A percentile compares a stretch with the other conserved stretches of the same genome.
Conservation (phyloP, 2,113 vertebrate genomes). For the Amblyopsis rosae region DNA sequence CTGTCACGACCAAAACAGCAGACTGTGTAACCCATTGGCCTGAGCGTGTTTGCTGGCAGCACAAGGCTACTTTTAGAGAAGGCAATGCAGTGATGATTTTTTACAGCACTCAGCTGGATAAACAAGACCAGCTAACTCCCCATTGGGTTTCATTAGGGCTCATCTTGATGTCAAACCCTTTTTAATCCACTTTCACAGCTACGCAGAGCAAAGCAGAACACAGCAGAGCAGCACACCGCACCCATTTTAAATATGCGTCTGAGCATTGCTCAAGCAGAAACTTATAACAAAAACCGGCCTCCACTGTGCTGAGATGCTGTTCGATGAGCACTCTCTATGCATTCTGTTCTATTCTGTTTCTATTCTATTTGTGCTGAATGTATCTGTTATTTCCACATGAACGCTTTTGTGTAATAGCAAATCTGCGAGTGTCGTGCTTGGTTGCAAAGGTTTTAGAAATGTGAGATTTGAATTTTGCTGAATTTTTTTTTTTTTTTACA, state of each 20-base stretch:
- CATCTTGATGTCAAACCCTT: conserved; percentile 70
- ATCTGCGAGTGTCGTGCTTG: no score
- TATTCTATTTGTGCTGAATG: not conserved
- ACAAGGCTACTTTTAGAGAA: conserved; percentile 56
- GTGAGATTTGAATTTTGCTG: not conserved
- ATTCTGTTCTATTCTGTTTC: not conserved
- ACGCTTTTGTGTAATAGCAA: no score
- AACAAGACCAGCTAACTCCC: conserved; percentile 70
- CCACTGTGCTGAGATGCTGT: not conserved
- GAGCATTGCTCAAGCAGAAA: conserved; percentile 42
- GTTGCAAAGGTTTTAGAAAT: no score
- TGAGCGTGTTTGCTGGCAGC: conserved; percentile 27
- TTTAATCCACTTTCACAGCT: conserved; percentile 76
- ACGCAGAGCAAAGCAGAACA: conserved; percentile 52
- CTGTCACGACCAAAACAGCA: conserved; percentile 20
- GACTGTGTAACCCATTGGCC: conserved; percentile 17
- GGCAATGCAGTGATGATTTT: conserved; percentile 59
- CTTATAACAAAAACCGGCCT: conserved; percentile 51
- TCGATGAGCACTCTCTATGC: no score
- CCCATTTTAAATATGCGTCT: conserved; percentile 66
- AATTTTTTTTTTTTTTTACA: no score
- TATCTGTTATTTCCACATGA: no score
- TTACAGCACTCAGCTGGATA: conserved; percentile 74
- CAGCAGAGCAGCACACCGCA: conserved; percentile 41
- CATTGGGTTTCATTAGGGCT: conserved; percentile 73